Conservation (phyloP, 2,888 invertebrate genomes). For the Baccha elongata region DNA sequence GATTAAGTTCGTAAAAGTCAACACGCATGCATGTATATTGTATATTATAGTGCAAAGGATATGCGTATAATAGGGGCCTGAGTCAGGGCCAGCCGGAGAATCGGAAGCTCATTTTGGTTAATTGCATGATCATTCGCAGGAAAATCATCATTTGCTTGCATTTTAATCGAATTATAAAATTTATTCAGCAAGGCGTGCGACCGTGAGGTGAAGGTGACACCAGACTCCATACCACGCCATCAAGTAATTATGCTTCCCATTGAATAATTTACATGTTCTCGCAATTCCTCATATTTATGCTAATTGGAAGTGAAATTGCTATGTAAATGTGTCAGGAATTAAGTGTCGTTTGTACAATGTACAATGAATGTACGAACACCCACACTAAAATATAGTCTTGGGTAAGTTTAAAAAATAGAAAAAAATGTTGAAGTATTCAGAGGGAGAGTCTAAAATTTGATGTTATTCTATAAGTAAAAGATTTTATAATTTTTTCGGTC, state of each 20-base stretch:
- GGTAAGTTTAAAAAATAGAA: too few species aligned
- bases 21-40: too few species aligned
- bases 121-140: constrained; percentile 59
- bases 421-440: too few species aligned
- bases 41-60: not conserved
- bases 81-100: not conserved
- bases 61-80: constrained; percentile 12
- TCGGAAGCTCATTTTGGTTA: constrained; percentile 46
- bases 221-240: constrained; percentile 17
- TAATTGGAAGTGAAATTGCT: constrained; percentile 64
- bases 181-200: constrained; percentile 48
- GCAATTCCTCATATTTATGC: constrained; percentile 71
- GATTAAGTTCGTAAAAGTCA: not conserved
- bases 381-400: too few species aligned
- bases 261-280: constrained; percentile 64
- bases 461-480: too few species aligned
- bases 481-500: too few species aligned
- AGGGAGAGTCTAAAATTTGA: too few species aligned
- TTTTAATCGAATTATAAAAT: constrained; percentile 54
- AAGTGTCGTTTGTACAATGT: constrained; percentile 50
- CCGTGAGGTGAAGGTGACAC: constrained; percentile 30
- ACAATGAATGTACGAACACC: not conserved
- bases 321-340: constrained; percentile 65
- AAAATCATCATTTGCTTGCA: constrained; percentile 41
- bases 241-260: constrained; percentile 61